These are phyloP conservation scores for Saccostrea cuccullata DNA, from an alignment of 1,140 invertebrate genomes.

Conservation along the genomic window DNA sequence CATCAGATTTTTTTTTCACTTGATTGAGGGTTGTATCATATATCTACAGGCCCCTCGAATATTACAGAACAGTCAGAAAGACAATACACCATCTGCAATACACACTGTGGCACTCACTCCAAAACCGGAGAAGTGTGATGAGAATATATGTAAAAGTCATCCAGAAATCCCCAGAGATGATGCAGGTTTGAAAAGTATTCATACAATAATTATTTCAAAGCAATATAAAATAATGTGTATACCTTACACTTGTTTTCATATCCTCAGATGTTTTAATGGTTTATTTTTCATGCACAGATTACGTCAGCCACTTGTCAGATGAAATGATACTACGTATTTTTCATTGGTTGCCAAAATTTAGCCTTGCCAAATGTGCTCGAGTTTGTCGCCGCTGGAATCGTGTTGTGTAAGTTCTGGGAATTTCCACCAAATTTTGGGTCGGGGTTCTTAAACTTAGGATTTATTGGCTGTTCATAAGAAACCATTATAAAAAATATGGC, in stretches of 20 bases:
- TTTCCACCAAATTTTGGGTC: no score
- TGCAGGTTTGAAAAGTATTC: neutral
- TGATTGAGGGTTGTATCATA: no score
- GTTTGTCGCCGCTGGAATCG: conserved; percentile 87
- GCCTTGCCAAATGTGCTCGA: conserved; percentile 84
- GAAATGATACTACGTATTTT: conserved; percentile 91
- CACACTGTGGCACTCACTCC: conserved; percentile 25
- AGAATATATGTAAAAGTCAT: neutral
- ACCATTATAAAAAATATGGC: no score
- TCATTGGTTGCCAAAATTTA: conserved; percentile 88
- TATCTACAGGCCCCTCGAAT: conserved; percentile 64
- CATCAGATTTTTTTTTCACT: no score
- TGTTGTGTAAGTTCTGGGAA: conserved; percentile 81
- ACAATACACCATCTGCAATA: conserved; percentile 52
- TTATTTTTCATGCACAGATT: conserved; percentile 58
- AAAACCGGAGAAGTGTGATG: neutral
- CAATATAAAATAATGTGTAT: no score
- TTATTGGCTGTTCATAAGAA: no score
- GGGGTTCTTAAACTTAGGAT: neutral
- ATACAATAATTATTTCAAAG: no score
- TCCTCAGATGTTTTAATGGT: neutral
- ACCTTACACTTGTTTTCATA: no score
- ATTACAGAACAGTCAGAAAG: conserved; percentile 61
- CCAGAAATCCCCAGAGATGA: neutral
- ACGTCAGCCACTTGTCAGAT: conserved; percentile 82